phyloP scores from a whole-genome alignment of 2,113 vertebrate genomes.

The Sorex araneus region DNA sequence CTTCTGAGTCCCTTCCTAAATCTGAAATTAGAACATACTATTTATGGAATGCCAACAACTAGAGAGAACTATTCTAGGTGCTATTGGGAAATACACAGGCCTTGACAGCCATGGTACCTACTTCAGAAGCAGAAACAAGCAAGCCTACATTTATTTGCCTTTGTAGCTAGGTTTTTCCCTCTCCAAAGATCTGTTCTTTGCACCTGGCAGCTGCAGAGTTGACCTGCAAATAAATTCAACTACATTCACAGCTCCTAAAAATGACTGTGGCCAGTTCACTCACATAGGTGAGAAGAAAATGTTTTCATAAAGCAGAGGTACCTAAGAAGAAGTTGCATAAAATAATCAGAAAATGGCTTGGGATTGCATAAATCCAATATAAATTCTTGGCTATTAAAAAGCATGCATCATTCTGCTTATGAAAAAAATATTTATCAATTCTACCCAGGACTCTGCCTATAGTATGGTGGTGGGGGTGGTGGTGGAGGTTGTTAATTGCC shows the following conservation, averaged over 20 bases:
- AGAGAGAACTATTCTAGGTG: constrained; percentile 24
- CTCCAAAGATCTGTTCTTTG: constrained; percentile 59
- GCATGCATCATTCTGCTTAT: background rate
- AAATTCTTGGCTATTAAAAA: background rate
- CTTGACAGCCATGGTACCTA: background rate
- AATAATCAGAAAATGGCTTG: background rate
- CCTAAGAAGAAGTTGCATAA: background rate
- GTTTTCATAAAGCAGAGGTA: constrained; percentile 36
- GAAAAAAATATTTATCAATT: background rate
- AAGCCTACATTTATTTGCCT: constrained; percentile 34
- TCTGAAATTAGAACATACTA: background rate
- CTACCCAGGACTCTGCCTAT: background rate
- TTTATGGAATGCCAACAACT: constrained; percentile 7
- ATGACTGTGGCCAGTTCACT: constrained; percentile 48
- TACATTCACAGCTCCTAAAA: constrained; percentile 61
- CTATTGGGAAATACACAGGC: background rate
- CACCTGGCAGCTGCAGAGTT: constrained; percentile 43
- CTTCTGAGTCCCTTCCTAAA: background rate
- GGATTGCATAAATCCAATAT: background rate
- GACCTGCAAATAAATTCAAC: constrained; percentile 75
- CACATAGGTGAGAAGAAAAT: constrained; percentile 72
- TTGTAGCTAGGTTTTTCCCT: constrained; percentile 47
- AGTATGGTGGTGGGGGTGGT: background rate
- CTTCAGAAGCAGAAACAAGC: constrained; percentile 54
- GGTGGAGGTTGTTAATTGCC: no score